A percentile compares a stretch with the other conserved stretches of the same genome.
phyloP scores from a whole-genome alignment of 2,797 vertebrate species.

The Poeciliopsis presidionis region DNA sequence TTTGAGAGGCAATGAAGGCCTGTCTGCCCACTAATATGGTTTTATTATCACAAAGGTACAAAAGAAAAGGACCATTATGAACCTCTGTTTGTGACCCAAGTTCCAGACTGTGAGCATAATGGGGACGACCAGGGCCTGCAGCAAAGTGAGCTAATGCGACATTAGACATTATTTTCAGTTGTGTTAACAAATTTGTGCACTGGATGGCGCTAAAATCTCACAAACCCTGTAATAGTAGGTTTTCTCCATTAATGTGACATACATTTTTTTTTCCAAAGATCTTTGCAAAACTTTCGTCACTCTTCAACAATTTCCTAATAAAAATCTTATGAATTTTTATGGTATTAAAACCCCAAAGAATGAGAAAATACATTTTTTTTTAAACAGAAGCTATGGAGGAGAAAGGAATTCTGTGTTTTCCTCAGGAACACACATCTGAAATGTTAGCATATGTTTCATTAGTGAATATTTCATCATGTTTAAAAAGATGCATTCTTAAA shows the following conservation, averaged over 20 bases:
- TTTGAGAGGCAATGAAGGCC: neutral
- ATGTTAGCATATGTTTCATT: neutral
- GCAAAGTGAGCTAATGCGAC: constrained; percentile 60
- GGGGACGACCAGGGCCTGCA: constrained; percentile 15
- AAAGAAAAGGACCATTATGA: constrained; percentile 64
- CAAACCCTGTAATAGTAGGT: neutral
- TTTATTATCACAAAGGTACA: constrained; percentile 48
- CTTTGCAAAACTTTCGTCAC: neutral
- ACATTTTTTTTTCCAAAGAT: neutral
- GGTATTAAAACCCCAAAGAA: constrained; percentile 2
- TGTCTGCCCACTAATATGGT: neutral
- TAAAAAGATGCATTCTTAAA: constrained; percentile 5
- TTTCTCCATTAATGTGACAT: neutral
- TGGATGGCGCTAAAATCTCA: constrained; percentile 64
- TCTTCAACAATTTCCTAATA: constrained; percentile 5
- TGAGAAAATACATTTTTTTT: neutral
- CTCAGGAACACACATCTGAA: neutral
- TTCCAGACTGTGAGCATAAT: constrained; percentile 73
- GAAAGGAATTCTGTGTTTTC: constrained; percentile 10
- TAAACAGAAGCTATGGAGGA: neutral
- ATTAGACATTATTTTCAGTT: neutral
- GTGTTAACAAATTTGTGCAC: constrained; percentile 49
- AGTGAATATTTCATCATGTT: neutral
- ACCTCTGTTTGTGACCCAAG: constrained; percentile 83
- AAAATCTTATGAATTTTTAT: constrained; percentile 14